Evolutionary conservation across 2,888 invertebrate species (phyloP), one percentile per base, ranked within the genome.

Genomic region (Odontothrips loti): DNA sequence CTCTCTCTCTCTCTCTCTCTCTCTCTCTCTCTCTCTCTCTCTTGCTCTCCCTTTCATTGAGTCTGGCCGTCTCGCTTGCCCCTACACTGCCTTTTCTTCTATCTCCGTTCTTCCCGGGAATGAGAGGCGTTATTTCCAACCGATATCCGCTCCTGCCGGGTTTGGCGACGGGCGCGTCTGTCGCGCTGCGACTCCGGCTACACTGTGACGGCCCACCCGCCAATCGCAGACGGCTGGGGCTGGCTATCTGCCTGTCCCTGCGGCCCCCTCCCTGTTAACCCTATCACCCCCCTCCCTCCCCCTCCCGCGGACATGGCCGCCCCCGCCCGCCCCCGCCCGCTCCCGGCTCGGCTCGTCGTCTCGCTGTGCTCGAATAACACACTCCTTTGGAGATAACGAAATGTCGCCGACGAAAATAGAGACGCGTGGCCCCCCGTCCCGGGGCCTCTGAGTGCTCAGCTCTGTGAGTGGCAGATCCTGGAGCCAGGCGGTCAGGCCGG

Each of bases 351-450:
- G 23, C 51, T 20, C 51, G 63, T n/a, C 63, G 68, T 23, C 68
- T 23, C 68, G 51, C 51, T 20, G 9, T 23, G 68, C 68, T 27
- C 68, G 58, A 58, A 58, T 58, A 58, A 58, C 58, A 58, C 58
- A 58, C 58, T 58, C 58, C 58, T 20, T 58, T 58, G 58, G 58
- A 58, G 58, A 58, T 58, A 58, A 58, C 58, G 58, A 58, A 58
- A 58, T 58, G 58, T 58, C 58, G 58, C 58, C 58, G 58, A 58
- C 20, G 68, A 27, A 75, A 75, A 27, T 27, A 23, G 27, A 27
- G 68, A 6, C 68, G 9, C 68, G 23, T 27, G 34, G 3, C 34
- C 34, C 34, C 6, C 34, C 34, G 3, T 6, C 34, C 34, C 34
- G n/a, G n/a, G n/a, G 3, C 34, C 34, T 43, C 34, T 43, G 34